Evolutionary conservation across 2,888 invertebrate species (phyloP).

Genomic region (Andrena fulva): DNA sequence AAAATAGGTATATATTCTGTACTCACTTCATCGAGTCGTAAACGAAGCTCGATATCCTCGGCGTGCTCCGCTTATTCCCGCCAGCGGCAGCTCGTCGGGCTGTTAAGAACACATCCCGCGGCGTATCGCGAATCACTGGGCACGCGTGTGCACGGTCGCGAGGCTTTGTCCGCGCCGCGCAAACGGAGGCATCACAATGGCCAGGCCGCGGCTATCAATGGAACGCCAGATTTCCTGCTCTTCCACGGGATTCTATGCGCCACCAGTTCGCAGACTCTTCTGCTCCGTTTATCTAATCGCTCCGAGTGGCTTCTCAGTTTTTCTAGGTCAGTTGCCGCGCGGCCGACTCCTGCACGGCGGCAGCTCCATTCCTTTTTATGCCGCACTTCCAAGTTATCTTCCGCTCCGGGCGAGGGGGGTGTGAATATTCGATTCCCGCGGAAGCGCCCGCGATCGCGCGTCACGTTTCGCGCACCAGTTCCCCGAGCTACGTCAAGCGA

Average conservation of each 20-base stretch:
- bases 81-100: conserved; percentile 24
- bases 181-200: conserved; percentile 20
- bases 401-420: neutral
- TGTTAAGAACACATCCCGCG: conserved; percentile 29
- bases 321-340: conserved; percentile 29
- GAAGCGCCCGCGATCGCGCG: neutral
- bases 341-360: neutral
- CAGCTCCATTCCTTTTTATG: neutral
- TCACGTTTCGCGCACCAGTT: neutral
- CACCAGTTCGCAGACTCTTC: conserved; percentile 9
- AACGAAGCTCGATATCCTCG: conserved; percentile 11
- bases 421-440: neutral
- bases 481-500: neutral
- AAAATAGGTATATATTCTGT: neutral
- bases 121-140: conserved; percentile 16
- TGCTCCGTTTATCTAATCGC: conserved; percentile 49
- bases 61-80: conserved; percentile 20
- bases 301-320: conserved; percentile 15
- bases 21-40: conserved; percentile 56
- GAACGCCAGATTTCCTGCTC: conserved; percentile 10
- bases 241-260: neutral
- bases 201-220: neutral
- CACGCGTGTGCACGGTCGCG: neutral
- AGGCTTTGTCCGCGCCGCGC: conserved; percentile 7
- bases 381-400: neutral